Conservation (phyloP, 1,140 invertebrate species). For the Drosophila pruinosa region DNA sequence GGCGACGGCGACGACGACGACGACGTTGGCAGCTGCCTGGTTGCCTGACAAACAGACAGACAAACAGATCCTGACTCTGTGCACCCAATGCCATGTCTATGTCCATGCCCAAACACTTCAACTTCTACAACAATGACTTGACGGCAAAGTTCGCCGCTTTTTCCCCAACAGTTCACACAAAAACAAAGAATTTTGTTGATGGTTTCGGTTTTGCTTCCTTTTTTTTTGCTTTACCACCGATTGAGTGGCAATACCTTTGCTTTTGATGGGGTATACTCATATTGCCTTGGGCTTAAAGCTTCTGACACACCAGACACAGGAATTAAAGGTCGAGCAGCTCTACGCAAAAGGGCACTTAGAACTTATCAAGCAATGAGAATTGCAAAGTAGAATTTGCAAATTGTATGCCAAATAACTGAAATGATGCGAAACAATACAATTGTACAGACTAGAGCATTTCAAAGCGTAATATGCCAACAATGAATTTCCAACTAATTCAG, state of each 20-base stretch:
- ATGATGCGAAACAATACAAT: too few relatives aligned
- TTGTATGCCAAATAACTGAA: neutral
- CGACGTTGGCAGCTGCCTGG: neutral
- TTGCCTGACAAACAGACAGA: conserved; percentile 17
- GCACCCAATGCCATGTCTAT: neutral
- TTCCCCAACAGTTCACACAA: conserved; percentile 36
- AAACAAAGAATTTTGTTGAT: conserved; percentile 63
- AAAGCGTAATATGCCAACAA: neutral
- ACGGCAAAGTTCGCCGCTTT: conserved; percentile 72
- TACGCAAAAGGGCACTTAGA: neutral
- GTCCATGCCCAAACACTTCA: conserved; percentile 20
- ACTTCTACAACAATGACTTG: conserved; percentile 67
- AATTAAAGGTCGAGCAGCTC: neutral
- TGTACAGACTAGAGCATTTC: neutral
- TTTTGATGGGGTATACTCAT: neutral
- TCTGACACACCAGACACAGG: neutral
- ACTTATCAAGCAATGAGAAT: neutral
- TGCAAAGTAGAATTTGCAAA: neutral
- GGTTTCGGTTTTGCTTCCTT: conserved; percentile 2
- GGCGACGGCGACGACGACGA: neutral
- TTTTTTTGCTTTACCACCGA: conserved; percentile 33
- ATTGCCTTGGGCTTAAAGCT: neutral
- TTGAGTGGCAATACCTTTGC: conserved; percentile 63
- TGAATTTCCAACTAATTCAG: conserved; percentile 9
- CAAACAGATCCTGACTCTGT: conserved; percentile 15